Percentiles rank a stretch among this genome's conserved stretches.
These are phyloP conservation scores for Nasonia vitripennis DNA, from an alignment of 1,140 invertebrate genomes.

Conservation along the genomic window DNA sequence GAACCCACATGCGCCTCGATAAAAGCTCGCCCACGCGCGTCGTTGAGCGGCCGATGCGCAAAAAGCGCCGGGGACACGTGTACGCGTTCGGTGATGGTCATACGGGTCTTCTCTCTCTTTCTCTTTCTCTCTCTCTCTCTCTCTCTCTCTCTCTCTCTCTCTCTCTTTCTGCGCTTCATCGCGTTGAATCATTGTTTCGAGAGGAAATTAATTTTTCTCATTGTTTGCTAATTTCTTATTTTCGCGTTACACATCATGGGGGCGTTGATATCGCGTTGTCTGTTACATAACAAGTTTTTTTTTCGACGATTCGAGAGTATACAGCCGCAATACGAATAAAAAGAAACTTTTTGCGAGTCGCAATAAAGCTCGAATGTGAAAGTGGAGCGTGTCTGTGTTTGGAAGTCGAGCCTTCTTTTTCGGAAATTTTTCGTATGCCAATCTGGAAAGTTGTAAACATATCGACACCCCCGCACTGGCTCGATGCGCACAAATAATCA, in stretches of 20 bases:
- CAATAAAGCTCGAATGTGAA: neutral
- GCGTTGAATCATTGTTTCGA: neutral
- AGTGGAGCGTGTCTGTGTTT: too few relatives aligned
- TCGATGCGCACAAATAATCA: neutral
- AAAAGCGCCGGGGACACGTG: neutral
- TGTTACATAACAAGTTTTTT: neutral
- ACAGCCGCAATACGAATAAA: neutral
- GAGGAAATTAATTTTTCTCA: neutral
- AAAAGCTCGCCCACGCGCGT: conserved; percentile 10
- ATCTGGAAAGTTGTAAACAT: neutral
- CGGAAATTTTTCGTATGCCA: neutral
- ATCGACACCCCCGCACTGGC: too few relatives aligned
- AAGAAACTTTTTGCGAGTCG: neutral
- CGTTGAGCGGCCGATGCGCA: neutral
- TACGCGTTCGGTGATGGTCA: neutral
- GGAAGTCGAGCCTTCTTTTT: neutral
- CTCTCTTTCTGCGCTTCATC: neutral
- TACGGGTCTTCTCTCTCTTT: neutral
- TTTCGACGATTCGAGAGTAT: neutral
- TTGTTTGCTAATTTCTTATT: neutral
- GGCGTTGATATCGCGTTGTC: neutral
- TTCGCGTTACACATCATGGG: neutral
- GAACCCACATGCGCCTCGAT: neutral
- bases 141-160: too few relatives aligned
- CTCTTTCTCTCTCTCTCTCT: too few relatives aligned